A percentile compares a stretch with the other conserved stretches of the same genome.
Evolutionary conservation across 2,113 vertebrate species (phyloP).

Genomic region (Falcunculus frontatus): DNA sequence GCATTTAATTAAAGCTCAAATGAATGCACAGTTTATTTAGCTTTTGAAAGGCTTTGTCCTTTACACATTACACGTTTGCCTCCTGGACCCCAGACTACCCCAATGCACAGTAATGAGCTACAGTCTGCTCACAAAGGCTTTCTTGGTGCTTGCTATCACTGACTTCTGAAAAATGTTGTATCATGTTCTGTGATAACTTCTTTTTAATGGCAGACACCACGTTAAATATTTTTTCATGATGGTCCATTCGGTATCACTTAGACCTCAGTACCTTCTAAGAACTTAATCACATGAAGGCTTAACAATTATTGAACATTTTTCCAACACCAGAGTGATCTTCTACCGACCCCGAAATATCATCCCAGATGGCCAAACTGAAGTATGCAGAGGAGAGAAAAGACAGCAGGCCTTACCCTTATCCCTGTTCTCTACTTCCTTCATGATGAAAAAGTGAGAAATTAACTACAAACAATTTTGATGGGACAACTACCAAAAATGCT

Average conservation of each 20-base stretch:
- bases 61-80: not conserved
- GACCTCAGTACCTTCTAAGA: not conserved
- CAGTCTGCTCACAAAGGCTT: not conserved
- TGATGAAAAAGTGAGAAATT: not conserved
- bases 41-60: constrained; percentile 23
- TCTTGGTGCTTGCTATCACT: not conserved
- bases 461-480: not conserved
- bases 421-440: not conserved
- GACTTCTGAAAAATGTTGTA: not conserved
- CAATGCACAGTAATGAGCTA: not conserved
- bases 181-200: not conserved
- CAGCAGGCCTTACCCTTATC: not conserved
- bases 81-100: not conserved
- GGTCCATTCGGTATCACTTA: not conserved
- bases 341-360: not conserved
- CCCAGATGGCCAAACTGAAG: not conserved
- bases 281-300: not conserved
- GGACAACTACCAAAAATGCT: not conserved
- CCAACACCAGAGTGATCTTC: not conserved
- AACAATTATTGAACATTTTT: not conserved
- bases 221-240: not conserved
- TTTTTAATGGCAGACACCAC: not conserved
- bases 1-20: constrained; percentile 30
- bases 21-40: not conserved
- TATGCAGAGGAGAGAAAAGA: not conserved